A percentile compares a stretch with the other conserved stretches of the same genome.
Conservation (phyloP, 2,797 vertebrate species). For the Babyrousa celebensis region DNA sequence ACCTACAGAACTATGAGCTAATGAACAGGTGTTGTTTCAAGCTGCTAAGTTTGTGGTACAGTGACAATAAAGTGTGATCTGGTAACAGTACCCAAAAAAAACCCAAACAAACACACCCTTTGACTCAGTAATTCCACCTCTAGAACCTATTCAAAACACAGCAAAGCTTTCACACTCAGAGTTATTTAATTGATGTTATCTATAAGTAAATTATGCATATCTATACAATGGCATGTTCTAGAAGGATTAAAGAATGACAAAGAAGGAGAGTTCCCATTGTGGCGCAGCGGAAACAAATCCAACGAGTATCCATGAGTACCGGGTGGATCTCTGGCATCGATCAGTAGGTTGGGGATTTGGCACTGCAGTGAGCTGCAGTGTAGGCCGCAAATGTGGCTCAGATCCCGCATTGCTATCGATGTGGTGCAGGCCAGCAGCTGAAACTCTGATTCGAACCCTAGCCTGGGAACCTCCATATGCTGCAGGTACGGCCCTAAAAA, state of each 20-base stretch:
- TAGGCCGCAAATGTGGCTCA: too few relatives aligned
- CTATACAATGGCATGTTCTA: not conserved
- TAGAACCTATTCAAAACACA: conserved; percentile 7
- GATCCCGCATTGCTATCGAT: too few relatives aligned
- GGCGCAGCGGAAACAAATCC: too few relatives aligned
- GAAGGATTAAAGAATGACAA: not conserved
- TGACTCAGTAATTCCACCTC: conserved; percentile 12
- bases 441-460: too few relatives aligned
- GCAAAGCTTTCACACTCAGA: conserved; percentile 7
- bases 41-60: not conserved
- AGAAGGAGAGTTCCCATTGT: too few relatives aligned
- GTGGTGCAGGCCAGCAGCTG: too few relatives aligned
- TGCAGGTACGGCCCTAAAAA: too few relatives aligned
- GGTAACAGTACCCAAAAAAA: not conserved
- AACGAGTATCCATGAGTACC: too few relatives aligned
- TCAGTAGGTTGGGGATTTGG: too few relatives aligned
- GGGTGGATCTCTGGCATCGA: too few relatives aligned
- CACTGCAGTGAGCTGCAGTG: too few relatives aligned
- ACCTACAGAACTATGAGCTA: not conserved
- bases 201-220: not conserved
- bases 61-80: not conserved
- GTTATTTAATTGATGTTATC: conserved; percentile 39
- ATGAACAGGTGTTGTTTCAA: not conserved
- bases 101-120: not conserved
- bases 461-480: too few relatives aligned